These are phyloP conservation scores for Octopus sinensis DNA, from an alignment of 1,140 invertebrate genomes.

Conservation along the genomic window DNA sequence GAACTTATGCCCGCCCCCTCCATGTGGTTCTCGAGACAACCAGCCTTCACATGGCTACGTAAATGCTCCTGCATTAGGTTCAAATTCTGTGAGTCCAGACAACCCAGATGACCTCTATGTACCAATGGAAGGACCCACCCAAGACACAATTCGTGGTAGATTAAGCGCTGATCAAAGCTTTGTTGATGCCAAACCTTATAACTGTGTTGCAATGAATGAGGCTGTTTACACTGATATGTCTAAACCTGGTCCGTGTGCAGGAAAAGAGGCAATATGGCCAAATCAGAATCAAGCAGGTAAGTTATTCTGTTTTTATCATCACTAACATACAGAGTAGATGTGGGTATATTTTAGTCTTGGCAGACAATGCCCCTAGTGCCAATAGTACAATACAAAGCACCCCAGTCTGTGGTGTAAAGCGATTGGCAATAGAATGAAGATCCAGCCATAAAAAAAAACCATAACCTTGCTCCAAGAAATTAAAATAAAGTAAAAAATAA, in stretches of 20 bases:
- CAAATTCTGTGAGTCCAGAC: neutral
- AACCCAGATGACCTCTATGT: slow-evolving; percentile 1
- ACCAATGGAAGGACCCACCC: neutral
- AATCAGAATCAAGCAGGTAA: neutral
- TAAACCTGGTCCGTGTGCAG: neutral
- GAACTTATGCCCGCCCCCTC: neutral
- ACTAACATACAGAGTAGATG: neutral
- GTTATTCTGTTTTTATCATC: neutral
- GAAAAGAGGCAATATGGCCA: neutral
- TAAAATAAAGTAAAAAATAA: too few species aligned
- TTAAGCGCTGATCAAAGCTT: neutral
- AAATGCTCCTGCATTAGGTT: slow-evolving; percentile 4
- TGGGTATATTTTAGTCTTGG: neutral
- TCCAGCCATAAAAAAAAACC: too few species aligned
- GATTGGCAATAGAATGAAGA: too few species aligned
- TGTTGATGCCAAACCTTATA: neutral
- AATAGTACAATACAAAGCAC: too few species aligned
- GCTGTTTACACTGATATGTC: slow-evolving; percentile 9
- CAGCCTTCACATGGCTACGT: slow-evolving; percentile 11
- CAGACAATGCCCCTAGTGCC: neutral
- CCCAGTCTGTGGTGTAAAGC: too few species aligned
- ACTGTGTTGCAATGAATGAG: slow-evolving; percentile 1
- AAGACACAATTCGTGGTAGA: neutral
- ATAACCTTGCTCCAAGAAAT: too few species aligned
- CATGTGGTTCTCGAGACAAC: neutral